Conservation (phyloP, 2,888 invertebrate species). For the Arrhopalites spinosus region DNA sequence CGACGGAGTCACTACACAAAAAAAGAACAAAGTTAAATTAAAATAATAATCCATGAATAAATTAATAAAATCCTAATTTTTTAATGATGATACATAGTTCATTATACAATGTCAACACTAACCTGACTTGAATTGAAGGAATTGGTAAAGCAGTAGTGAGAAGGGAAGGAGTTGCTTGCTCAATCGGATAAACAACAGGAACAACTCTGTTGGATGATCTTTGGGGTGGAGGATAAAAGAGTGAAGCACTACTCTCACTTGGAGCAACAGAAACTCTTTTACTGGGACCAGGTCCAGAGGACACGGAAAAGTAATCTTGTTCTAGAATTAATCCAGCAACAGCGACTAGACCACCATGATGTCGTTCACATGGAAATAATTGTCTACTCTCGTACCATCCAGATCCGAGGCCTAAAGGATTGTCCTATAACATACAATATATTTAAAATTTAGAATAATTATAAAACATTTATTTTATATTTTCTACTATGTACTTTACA, state of each 20-base stretch:
- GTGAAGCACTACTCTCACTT: background rate
- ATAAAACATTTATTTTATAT: no score
- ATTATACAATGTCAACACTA: no score
- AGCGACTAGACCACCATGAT: slow-evolving; percentile 55
- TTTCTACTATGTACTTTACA: no score
- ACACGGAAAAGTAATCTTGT: slow-evolving; percentile 44
- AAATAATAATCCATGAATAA: background rate
- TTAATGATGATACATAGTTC: background rate
- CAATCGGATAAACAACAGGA: background rate
- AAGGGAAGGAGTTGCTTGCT: background rate
- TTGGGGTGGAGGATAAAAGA: slow-evolving; percentile 27
- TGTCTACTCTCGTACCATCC: slow-evolving; percentile 63
- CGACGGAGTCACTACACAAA: background rate
- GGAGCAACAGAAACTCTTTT: background rate
- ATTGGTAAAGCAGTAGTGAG: background rate
- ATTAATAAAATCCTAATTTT: background rate
- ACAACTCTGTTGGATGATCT: background rate
- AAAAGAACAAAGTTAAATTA: background rate
- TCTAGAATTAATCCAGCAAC: slow-evolving; percentile 55
- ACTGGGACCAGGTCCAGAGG: slow-evolving; percentile 1
- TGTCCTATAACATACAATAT: slow-evolving; percentile 60
- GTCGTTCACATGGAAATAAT: slow-evolving; percentile 58
- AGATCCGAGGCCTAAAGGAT: slow-evolving; percentile 63
- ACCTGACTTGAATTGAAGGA: slow-evolving; percentile 3
- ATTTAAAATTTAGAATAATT: background rate